These are phyloP conservation scores for Myodes glareolus DNA, from an alignment of 2,113 vertebrate species.

Conservation along the genomic window DNA sequence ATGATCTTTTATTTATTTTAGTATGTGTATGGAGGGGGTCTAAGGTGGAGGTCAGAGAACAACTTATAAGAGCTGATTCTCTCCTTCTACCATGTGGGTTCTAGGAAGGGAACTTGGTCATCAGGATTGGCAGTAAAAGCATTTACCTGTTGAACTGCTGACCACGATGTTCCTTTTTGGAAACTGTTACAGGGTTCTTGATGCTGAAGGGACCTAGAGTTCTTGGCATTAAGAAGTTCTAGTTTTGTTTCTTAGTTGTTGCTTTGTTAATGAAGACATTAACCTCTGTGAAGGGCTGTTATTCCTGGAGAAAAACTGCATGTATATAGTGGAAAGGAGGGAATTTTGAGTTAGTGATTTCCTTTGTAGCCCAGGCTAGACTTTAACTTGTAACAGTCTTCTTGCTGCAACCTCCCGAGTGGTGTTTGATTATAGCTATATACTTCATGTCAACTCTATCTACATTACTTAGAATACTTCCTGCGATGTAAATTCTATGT, in stretches of 20 bases:
- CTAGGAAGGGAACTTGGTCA: background rate
- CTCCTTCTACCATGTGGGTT: background rate
- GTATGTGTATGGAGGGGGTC: background rate
- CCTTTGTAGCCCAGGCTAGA: background rate
- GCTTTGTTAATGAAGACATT: background rate
- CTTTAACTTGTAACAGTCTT: background rate
- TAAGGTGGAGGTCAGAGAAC: background rate
- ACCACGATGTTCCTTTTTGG: background rate
- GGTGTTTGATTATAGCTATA: background rate
- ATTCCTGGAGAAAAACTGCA: background rate
- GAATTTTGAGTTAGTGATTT: background rate
- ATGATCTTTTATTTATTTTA: background rate
- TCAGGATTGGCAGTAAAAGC: background rate
- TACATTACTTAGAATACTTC: background rate
- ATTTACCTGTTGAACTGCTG: background rate
- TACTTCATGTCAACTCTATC: no score
- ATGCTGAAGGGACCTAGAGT: background rate
- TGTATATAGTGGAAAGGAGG: background rate
- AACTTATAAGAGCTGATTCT: background rate
- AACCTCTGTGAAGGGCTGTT: background rate
- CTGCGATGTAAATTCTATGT: background rate
- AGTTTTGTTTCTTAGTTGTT: conserved; percentile 5
- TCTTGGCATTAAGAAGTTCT: background rate
- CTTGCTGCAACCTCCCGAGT: background rate
- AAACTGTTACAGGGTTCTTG: background rate